Conservation (phyloP, 2,888 invertebrate species). For the Prenolepis imparis region DNA sequence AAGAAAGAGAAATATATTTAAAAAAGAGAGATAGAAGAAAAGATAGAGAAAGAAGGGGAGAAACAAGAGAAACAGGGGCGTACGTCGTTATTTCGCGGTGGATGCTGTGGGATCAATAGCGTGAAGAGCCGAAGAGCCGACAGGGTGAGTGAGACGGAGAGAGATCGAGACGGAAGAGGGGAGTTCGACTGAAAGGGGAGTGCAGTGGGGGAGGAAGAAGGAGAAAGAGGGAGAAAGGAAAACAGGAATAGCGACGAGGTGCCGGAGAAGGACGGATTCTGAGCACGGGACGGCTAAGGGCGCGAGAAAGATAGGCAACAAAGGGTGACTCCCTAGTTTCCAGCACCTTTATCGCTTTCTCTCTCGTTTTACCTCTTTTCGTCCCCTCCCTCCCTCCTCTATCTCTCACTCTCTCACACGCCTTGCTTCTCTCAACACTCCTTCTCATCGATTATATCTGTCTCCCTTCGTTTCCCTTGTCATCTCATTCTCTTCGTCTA, state of each 20-base stretch:
- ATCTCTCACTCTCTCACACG: conserved; percentile 49
- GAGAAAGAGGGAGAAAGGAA: conserved; percentile 56
- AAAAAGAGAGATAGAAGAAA: conserved; percentile 39
- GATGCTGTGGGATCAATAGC: conserved; percentile 86
- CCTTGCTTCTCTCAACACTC: conserved; percentile 57
- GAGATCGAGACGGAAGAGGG: conserved; percentile 65
- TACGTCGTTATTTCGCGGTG: conserved; percentile 86
- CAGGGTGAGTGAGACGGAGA: conserved; percentile 71
- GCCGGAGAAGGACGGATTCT: conserved; percentile 39
- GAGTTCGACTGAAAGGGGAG: conserved; percentile 56
- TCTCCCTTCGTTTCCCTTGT: conserved; percentile 60
- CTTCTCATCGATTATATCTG: conserved; percentile 43
- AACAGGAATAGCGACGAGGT: conserved; percentile 35
- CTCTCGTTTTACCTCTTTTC: conserved; percentile 58
- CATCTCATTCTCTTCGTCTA: conserved; percentile 71
- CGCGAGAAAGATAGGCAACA: conserved; percentile 75
- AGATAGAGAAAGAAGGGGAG: conserved; percentile 46
- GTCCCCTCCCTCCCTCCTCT: conserved; percentile 43
- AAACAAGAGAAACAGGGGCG: conserved; percentile 78
- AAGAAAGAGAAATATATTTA: background rate
- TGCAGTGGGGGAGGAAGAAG: conserved; percentile 42
- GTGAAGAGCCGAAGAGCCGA: conserved; percentile 82
- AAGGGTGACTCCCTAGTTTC: conserved; percentile 80
- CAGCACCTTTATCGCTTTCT: conserved; percentile 60
- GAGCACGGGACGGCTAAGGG: conserved; percentile 57